phyloP scores from a whole-genome alignment of 2,888 invertebrate genomes.

The Drosophila infuscata region DNA sequence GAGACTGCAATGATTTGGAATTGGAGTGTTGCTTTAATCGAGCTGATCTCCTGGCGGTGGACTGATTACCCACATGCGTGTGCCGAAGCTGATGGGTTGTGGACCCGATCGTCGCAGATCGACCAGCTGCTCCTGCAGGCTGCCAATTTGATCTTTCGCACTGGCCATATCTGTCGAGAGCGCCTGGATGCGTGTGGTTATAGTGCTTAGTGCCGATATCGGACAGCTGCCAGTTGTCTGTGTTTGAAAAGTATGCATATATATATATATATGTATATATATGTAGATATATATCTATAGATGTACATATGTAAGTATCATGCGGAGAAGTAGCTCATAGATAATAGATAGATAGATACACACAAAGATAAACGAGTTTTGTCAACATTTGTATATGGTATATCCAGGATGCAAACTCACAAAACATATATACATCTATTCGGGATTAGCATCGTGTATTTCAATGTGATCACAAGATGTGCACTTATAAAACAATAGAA shows the following conservation, averaged over 20 bases:
- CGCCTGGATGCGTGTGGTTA: slow-evolving; percentile 57
- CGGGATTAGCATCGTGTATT: neutral
- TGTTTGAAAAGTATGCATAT: neutral
- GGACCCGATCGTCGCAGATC: slow-evolving; percentile 47
- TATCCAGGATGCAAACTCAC: too few relatives aligned
- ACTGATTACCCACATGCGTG: slow-evolving; percentile 52
- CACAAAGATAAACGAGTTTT: neutral
- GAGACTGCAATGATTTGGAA: slow-evolving; percentile 24
- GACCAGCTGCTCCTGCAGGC: slow-evolving; percentile 65
- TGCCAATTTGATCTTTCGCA: slow-evolving; percentile 51
- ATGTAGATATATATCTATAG: neutral
- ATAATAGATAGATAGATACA: too few relatives aligned
- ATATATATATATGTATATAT: neutral
- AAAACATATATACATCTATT: too few relatives aligned
- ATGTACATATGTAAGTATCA: neutral
- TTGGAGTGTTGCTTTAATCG: neutral
- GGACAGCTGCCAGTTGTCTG: slow-evolving; percentile 55
- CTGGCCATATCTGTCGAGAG: slow-evolving; percentile 47
- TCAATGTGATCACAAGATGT: neutral
- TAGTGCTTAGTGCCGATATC: slow-evolving; percentile 39
- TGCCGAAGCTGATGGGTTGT: slow-evolving; percentile 14
- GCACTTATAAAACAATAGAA: neutral
- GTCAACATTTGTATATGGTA: too few relatives aligned
- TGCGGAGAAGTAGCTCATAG: neutral
- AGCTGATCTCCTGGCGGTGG: too few relatives aligned